Evolutionary conservation across 2,797 vertebrate species (phyloP).

Genomic region (Falco rusticolus): DNA sequence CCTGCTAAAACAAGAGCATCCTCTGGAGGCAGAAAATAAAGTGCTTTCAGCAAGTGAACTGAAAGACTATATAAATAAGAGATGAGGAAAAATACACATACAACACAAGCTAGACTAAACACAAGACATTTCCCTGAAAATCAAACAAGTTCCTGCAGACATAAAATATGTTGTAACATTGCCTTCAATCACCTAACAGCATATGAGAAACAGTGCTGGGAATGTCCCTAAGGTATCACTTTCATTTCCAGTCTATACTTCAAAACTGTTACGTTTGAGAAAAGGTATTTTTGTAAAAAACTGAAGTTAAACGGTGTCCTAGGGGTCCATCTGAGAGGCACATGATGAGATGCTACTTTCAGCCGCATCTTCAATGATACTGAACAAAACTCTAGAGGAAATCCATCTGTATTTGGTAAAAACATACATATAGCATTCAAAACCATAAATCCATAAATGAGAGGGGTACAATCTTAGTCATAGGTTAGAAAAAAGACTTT

Average conservation of each 20-base stretch:
- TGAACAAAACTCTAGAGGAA: background rate
- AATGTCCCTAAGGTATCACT: background rate
- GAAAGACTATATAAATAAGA: constrained; percentile 28
- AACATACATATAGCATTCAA: background rate
- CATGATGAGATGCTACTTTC: background rate
- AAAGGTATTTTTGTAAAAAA: background rate
- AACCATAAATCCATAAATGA: background rate
- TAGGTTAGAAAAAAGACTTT: background rate
- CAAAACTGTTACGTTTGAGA: background rate
- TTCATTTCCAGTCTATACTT: background rate
- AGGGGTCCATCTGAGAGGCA: background rate
- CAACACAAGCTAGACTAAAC: constrained; percentile 6
- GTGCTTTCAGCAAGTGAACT: constrained; percentile 28
- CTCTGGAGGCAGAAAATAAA: constrained; percentile 53
- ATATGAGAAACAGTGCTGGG: background rate
- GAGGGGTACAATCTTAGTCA: background rate
- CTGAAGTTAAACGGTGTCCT: background rate
- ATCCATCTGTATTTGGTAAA: background rate
- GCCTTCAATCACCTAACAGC: background rate
- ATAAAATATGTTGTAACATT: background rate
- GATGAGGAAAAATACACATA: constrained; percentile 43
- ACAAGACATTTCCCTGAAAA: background rate
- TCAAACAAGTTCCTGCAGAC: background rate
- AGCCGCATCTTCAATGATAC: background rate
- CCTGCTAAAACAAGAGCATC: constrained; percentile 49